Percentiles rank a stretch among this genome's conserved stretches.
Evolutionary conservation across 2,888 invertebrate species (phyloP).

Genomic region (Pogonocherus hispidulus): DNA sequence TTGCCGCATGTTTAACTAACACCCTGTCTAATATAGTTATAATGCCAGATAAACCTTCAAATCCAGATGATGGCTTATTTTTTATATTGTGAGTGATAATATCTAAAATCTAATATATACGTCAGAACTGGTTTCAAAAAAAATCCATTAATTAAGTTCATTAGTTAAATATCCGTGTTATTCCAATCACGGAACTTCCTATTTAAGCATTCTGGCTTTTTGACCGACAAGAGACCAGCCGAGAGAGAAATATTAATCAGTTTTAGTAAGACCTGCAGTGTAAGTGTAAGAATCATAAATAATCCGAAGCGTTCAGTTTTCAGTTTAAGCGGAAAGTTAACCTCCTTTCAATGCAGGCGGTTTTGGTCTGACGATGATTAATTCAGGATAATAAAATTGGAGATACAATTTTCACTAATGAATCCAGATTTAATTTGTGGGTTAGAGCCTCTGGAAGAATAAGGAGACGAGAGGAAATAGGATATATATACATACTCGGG

Average conservation of each 20-base stretch:
- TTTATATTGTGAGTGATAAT: too few relatives aligned
- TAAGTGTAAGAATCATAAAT: not conserved
- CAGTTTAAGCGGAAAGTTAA: not conserved
- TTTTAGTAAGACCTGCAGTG: not conserved
- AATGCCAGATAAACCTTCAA: too few relatives aligned
- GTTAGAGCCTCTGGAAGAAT: not conserved
- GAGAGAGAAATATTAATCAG: not conserved
- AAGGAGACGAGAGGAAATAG: not conserved
- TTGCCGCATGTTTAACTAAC: too few relatives aligned
- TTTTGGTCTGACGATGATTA: not conserved
- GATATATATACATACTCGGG: not conserved
- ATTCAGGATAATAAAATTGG: not conserved
- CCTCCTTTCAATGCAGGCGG: not conserved
- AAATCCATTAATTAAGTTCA: too few relatives aligned
- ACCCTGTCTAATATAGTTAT: too few relatives aligned
- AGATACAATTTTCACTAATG: not conserved
- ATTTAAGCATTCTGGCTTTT: not conserved
- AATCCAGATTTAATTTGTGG: constrained; percentile 1
- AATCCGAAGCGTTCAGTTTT: not conserved
- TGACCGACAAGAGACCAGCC: not conserved
- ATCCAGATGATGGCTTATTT: too few relatives aligned
- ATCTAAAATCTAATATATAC: not conserved
- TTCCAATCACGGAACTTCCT: not conserved
- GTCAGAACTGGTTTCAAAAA: not conserved
- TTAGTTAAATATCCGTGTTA: not conserved